Evolutionary conservation across 1,140 invertebrate genomes (phyloP), one percentile per base, ranked within the genome.

Genomic region (Agrilus planipennis): DNA sequence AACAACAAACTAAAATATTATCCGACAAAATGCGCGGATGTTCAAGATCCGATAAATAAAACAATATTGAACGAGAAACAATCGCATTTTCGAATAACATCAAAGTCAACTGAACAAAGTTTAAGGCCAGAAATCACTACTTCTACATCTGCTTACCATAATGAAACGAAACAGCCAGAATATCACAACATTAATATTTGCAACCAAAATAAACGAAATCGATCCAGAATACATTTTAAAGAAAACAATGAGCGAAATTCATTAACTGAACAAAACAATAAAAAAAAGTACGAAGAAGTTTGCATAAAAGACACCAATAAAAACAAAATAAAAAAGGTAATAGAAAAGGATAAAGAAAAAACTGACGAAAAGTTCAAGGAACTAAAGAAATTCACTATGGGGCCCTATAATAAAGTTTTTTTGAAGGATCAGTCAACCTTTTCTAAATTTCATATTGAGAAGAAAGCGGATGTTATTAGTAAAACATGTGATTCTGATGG

Each of bases 1-100:
- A 57, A 59, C 35, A 48, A 39, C 31, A 45, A 47, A 23, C 27
- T 58, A 15, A 49, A 51, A 46, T 52, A 54, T 30, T 51, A n/a
- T n/a, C n/a, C 14, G 3, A 22, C 11, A 4, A 36, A 14, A 32
- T 18, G 18, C 17, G 30, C 16, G 21, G 27, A 20, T 4, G 3
- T 19, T 21, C 3, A 40, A 32, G 22, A 39, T 25, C 3, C 19
- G 23, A 23, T 6, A 4, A 21, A 37, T 3, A 12, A 37, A 11
- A 12, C 14, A 23, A 23, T 37, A 37, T 12, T 35, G 21, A 11
- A 17, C 10, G 23, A 42, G n/a, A 34, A 35, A 21, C 12, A 12
- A 0, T 29, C 23, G 17, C 14, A 37, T 12, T 22, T 4, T 7
- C 5, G 19, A 15, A 17, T 17, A 7, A n/a, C 4, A 29, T 3